Evolutionary conservation across 2,113 vertebrate species (phyloP).

Genomic region (Oenanthe oenanthe): DNA sequence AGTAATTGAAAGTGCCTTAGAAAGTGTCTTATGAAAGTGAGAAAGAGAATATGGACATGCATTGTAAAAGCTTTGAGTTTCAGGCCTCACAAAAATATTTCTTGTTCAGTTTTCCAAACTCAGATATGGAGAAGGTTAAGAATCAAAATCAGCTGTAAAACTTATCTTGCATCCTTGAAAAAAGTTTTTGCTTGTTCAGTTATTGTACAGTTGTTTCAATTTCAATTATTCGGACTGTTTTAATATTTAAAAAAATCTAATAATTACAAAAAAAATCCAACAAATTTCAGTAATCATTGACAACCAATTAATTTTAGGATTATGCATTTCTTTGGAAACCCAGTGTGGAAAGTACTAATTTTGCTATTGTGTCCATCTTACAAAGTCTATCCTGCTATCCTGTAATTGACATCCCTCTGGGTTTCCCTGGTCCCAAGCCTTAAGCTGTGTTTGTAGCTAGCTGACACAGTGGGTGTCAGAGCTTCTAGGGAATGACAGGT

Average conservation of each 20-base stretch:
- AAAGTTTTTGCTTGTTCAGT: neutral
- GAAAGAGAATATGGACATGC: neutral
- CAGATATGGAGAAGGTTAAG: neutral
- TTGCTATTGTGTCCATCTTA: neutral
- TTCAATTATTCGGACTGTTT: neutral
- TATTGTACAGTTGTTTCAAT: neutral
- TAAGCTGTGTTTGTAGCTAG: neutral
- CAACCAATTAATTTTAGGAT: neutral
- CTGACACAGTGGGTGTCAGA: neutral
- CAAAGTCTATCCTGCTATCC: neutral
- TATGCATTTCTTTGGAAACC: neutral
- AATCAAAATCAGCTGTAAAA: neutral
- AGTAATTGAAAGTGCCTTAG: neutral
- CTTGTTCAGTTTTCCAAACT: neutral
- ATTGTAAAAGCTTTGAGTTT: neutral
- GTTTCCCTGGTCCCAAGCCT: neutral
- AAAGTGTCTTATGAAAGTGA: neutral
- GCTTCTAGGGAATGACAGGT: neutral
- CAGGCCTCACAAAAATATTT: neutral
- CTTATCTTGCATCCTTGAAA: neutral
- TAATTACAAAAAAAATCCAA: neutral
- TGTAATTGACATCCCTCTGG: neutral
- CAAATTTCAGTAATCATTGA: neutral
- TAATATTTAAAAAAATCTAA: neutral
- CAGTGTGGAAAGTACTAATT: neutral